Conservation (phyloP, 2,113 vertebrate genomes). For the Felis catus region F.catus_Fca126_mat1.0 CM031415.1:151292001-151292500, state of each 20-base stretch:
- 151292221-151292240: no score
- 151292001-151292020: neutral
- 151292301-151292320: neutral
- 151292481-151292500: neutral
- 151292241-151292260: no score
- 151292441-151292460: neutral
- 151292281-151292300: no score
- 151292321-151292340: neutral
- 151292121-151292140: no score
- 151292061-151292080: no score
- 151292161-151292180: no score
- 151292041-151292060: no score
- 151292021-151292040: neutral
- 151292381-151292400: neutral
- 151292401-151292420: neutral
- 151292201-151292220: accelerated
- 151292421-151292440: neutral
- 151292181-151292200: no score
- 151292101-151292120: no score
- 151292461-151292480: neutral
- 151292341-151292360: neutral
- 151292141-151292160: no score
- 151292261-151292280: no score
- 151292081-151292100: no score
- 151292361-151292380: neutral